A percentile compares a stretch with the other conserved stretches of the same genome.
phyloP scores from a whole-genome alignment of 2,113 vertebrate genomes.

The Clarias magur region DNA sequence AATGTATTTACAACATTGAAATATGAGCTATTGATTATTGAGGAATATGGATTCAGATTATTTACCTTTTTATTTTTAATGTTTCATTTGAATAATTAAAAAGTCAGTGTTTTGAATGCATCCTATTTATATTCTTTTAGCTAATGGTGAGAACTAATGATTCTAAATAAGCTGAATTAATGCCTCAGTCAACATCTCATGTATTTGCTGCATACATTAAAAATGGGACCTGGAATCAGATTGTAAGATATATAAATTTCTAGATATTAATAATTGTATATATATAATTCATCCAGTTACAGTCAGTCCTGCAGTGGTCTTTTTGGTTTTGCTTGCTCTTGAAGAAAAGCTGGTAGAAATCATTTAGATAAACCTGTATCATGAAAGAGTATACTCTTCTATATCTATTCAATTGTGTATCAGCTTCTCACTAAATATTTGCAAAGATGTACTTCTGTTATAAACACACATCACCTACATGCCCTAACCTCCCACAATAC shows the following conservation, averaged over 20 bases:
- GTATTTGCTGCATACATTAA: neutral
- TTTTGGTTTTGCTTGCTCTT: neutral
- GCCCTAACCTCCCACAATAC: constrained; percentile 10
- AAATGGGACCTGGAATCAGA: neutral
- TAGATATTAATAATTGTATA: too few species aligned
- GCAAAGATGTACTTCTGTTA: constrained; percentile 45
- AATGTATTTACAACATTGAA: neutral
- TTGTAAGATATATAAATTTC: neutral
- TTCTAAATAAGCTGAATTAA: neutral
- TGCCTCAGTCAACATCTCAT: neutral
- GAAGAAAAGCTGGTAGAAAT: constrained; percentile 8
- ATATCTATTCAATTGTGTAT: constrained; percentile 29
- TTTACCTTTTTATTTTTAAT: neutral
- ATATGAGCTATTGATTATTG: neutral
- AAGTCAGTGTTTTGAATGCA: neutral
- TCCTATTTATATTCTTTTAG: neutral
- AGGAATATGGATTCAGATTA: neutral
- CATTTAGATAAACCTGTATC: constrained; percentile 6
- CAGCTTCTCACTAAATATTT: constrained; percentile 48
- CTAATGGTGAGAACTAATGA: neutral
- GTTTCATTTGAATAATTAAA: neutral
- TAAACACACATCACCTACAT: constrained; percentile 41
- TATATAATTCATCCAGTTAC: neutral
- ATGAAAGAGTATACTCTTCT: constrained; percentile 8
- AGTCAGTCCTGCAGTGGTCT: neutral